These are phyloP conservation scores for Linnaemya tessellans DNA, from an alignment of 2,888 invertebrate genomes.

Conservation along the genomic window DNA sequence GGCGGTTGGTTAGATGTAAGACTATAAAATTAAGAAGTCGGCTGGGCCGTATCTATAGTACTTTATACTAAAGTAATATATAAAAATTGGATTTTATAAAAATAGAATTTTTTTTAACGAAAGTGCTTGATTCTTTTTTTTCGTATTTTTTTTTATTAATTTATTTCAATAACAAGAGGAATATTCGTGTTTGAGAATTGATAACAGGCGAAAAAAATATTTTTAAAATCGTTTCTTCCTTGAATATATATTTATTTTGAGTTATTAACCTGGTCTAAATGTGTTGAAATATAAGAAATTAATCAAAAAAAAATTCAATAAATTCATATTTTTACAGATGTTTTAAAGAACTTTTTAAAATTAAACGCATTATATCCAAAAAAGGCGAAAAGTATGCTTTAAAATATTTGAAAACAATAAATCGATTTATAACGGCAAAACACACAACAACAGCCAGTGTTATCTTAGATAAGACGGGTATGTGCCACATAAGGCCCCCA, in stretches of 20 bases:
- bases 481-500: neutral
- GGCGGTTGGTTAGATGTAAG: neutral
- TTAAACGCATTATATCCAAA: neutral
- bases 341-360: neutral
- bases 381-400: neutral
- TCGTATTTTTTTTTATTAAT: too few species aligned
- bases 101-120: too few species aligned
- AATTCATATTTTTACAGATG: neutral
- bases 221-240: too few species aligned
- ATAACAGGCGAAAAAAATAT: too few species aligned
- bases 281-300: too few species aligned
- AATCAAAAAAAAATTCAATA: neutral
- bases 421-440: neutral
- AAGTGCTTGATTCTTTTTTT: too few species aligned
- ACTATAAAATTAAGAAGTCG: neutral
- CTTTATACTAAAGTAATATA: neutral
- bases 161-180: too few species aligned
- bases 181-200: too few species aligned
- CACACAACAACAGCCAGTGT: neutral
- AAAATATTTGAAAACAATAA: neutral
- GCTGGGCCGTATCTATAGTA: neutral
- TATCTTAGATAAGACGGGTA: neutral
- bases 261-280: too few species aligned
- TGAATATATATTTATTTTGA: too few species aligned
- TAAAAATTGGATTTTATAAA: too few species aligned